Conservation (phyloP, 2,113 vertebrate genomes). For the Hippopotamus amphibius region DNA sequence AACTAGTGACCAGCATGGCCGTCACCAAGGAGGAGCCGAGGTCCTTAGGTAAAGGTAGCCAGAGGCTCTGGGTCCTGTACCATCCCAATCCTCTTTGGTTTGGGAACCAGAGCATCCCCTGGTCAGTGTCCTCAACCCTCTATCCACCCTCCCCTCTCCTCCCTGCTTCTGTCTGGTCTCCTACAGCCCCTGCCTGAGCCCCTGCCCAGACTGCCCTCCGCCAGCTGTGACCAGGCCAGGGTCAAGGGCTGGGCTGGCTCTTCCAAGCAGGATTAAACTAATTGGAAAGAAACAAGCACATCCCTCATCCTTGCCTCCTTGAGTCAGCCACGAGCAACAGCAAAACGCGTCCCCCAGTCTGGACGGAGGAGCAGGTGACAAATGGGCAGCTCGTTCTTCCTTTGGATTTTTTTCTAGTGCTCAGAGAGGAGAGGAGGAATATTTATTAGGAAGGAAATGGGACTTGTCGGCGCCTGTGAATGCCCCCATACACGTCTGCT, state of each 20-base stretch:
- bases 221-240: fast-evolving
- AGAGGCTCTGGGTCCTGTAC: no score
- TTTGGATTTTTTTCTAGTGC: slow-evolving; percentile 51
- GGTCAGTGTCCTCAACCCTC: background rate
- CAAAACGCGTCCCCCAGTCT: background rate
- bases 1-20: background rate
- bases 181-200: background rate
- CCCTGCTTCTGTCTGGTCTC: background rate
- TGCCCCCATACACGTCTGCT: slow-evolving; percentile 78
- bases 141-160: background rate
- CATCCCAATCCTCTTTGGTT: background rate
- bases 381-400: slow-evolving; percentile 73
- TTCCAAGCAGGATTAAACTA: slow-evolving; percentile 45
- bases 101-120: background rate
- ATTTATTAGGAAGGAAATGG: slow-evolving; percentile 81
- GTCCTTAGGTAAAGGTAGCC: background rate
- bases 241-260: background rate
- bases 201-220: background rate
- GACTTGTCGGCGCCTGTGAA: slow-evolving; percentile 79
- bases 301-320: background rate
- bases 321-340: background rate
- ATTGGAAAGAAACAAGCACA: slow-evolving; percentile 40
- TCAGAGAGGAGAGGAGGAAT: slow-evolving; percentile 77
- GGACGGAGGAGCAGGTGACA: slow-evolving; percentile 65
- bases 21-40: background rate